These are phyloP conservation scores for Colius striatus DNA, from an alignment of 2,113 vertebrate species.

Conservation along the genomic window DNA sequence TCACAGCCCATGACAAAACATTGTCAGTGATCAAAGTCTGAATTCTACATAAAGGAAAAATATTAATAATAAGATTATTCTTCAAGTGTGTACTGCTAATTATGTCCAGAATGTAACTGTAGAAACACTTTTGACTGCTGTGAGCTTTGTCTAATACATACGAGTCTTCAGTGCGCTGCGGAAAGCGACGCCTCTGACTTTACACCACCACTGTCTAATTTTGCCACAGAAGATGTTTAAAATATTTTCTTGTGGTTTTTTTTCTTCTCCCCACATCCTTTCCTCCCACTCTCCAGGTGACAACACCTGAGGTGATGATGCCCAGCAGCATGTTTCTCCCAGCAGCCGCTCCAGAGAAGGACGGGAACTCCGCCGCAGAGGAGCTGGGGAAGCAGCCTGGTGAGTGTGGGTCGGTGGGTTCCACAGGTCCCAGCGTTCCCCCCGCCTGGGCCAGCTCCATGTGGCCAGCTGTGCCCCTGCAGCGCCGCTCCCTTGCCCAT, in stretches of 20 bases:
- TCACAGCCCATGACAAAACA: constrained; percentile 88
- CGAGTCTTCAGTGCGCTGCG: constrained; percentile 72
- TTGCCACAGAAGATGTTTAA: constrained; percentile 58
- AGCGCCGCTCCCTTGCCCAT: neutral
- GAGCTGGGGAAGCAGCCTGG: constrained; percentile 89
- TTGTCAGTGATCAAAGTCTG: constrained; percentile 87
- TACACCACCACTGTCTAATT: constrained; percentile 59
- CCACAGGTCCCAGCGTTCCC: neutral
- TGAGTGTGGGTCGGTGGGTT: constrained; percentile 71
- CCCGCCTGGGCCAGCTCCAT: neutral
- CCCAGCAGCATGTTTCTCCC: constrained; percentile 97
- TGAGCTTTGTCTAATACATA: constrained; percentile 80
- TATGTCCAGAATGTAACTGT: constrained; percentile 80
- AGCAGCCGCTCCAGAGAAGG: constrained; percentile 84
- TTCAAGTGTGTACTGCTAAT: constrained; percentile 81
- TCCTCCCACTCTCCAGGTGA: constrained; percentile 83
- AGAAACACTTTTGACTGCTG: constrained; percentile 81
- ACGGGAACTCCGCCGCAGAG: constrained; percentile 81
- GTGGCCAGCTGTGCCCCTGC: neutral
- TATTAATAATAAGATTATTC: constrained; percentile 85
- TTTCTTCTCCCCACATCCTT: constrained; percentile 28
- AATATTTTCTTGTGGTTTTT: neutral
- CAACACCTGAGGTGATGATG: constrained; percentile 91
- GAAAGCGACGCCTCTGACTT: constrained; percentile 70
- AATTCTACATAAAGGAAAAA: constrained; percentile 85